These are phyloP conservation scores for Ceratina japonica DNA, from an alignment of 1,140 invertebrate species.

Conservation along the genomic window DNA sequence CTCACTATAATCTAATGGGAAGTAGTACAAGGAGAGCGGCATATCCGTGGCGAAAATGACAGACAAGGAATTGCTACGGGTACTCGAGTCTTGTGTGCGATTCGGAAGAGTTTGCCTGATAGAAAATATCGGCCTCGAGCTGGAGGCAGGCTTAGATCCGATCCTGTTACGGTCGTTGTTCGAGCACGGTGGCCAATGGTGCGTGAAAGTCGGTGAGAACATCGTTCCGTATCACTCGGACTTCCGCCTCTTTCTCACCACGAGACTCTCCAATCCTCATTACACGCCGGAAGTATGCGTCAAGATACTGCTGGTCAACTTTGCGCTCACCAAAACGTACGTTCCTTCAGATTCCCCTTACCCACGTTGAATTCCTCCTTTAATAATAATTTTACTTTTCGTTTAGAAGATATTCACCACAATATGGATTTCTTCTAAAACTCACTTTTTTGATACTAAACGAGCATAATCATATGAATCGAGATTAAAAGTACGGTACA, in stretches of 20 bases:
- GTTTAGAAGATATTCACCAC: no score
- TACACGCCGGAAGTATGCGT: slow-evolving; percentile 86
- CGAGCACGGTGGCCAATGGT: slow-evolving; percentile 77
- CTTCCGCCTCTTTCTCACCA: slow-evolving; percentile 86
- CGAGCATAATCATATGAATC: no score
- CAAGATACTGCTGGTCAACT: slow-evolving; percentile 86
- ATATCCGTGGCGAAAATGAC: slow-evolving; percentile 82
- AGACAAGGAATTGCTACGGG: slow-evolving; percentile 85
- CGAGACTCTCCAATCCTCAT: slow-evolving; percentile 86
- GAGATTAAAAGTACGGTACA: no score
- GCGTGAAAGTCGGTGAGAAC: slow-evolving; percentile 82
- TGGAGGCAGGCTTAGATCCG: slow-evolving; percentile 85
- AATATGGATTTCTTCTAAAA: no score
- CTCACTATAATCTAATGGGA: no score
- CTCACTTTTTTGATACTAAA: no score
- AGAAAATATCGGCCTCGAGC: slow-evolving; percentile 82
- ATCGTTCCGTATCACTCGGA: slow-evolving; percentile 83
- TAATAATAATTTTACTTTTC: neutral
- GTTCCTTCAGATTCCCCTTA: neutral
- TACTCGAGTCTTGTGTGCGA: slow-evolving; percentile 87
- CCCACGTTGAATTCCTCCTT: neutral
- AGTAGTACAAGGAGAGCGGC: slow-evolving; percentile 81
- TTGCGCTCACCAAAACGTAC: slow-evolving; percentile 83
- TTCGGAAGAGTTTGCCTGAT: slow-evolving; percentile 84
- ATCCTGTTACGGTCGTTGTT: slow-evolving; percentile 81